Conservation (phyloP, 1,140 invertebrate species). For the Planococcus citri region DNA sequence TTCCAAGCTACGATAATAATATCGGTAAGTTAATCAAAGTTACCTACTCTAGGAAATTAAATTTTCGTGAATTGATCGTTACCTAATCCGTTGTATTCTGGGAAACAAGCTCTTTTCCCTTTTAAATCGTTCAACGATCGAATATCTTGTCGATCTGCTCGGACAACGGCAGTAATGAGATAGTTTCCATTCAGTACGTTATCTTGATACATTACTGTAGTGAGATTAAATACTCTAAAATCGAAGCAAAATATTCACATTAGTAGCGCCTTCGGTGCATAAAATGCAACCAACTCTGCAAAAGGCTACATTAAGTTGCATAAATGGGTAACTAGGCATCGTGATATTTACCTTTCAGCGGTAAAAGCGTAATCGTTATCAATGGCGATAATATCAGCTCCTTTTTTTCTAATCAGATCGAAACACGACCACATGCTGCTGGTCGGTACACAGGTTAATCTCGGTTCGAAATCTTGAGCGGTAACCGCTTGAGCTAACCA, state of each 20-base stretch:
- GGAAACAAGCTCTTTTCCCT: conserved; percentile 48
- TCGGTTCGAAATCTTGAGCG: conserved; percentile 37
- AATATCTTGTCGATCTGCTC: conserved; percentile 33
- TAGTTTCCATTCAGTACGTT: conserved; percentile 36
- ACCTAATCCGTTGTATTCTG: conserved; percentile 47
- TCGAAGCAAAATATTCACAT: too few species aligned
- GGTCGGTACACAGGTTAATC: conserved; percentile 38
- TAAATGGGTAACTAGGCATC: too few species aligned
- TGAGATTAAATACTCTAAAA: conserved; percentile 41
- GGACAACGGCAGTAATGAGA: conserved; percentile 44
- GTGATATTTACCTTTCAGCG: conserved; percentile 45
- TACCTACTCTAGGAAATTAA: too few species aligned
- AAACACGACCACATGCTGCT: conserved; percentile 45
- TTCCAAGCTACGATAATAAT: conserved; percentile 38
- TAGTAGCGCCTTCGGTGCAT: too few species aligned
- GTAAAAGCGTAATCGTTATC: conserved; percentile 56
- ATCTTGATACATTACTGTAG: conserved; percentile 42
- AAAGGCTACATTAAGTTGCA: too few species aligned
- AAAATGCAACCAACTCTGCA: too few species aligned
- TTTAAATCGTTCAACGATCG: conserved; percentile 43
- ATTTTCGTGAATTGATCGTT: conserved; percentile 27
- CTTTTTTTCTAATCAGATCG: conserved; percentile 39
- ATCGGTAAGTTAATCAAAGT: too few species aligned
- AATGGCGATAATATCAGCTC: conserved; percentile 52
- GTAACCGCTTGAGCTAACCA: conserved; percentile 42